Conservation (phyloP, 2,113 vertebrate species). For the Python bivittatus region DNA sequence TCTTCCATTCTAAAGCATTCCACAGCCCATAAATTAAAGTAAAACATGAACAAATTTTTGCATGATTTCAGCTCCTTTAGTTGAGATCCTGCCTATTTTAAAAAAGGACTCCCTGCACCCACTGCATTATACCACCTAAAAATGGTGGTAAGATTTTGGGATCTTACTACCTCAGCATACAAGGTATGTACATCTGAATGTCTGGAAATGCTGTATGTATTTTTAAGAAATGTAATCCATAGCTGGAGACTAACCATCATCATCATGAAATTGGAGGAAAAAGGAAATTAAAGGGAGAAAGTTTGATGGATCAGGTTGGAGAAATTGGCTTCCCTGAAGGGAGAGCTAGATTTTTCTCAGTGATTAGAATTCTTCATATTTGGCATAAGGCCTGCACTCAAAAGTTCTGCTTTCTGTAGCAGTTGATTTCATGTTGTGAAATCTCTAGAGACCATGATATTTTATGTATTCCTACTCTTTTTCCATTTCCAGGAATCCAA, state of each 20-base stretch:
- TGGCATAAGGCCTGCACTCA: not conserved
- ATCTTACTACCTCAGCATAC: not conserved
- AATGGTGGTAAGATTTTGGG: not conserved
- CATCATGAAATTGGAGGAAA: not conserved
- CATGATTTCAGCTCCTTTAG: no score
- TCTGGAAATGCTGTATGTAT: not conserved
- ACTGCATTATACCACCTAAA: not conserved
- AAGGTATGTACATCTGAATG: not conserved
- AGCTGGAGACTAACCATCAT: not conserved
- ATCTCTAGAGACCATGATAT: not conserved
- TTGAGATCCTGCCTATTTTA: no score
- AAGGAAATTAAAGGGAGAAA: not conserved
- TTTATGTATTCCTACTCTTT: constrained; percentile 11
- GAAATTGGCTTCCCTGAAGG: not conserved
- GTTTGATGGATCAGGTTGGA: not conserved
- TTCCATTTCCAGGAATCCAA: constrained; percentile 86
- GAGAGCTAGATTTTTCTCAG: not conserved
- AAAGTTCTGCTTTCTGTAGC: not conserved
- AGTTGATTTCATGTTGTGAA: not conserved
- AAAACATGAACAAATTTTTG: no score
- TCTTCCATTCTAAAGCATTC: no score
- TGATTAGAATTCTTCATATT: not conserved
- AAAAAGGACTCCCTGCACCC: no score
- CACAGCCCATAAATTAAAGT: no score
- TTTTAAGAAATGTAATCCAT: not conserved